Base-by-base conservation (phyloP, 1,140 invertebrate species). In the Zaprionus camerounensis region DNA sequence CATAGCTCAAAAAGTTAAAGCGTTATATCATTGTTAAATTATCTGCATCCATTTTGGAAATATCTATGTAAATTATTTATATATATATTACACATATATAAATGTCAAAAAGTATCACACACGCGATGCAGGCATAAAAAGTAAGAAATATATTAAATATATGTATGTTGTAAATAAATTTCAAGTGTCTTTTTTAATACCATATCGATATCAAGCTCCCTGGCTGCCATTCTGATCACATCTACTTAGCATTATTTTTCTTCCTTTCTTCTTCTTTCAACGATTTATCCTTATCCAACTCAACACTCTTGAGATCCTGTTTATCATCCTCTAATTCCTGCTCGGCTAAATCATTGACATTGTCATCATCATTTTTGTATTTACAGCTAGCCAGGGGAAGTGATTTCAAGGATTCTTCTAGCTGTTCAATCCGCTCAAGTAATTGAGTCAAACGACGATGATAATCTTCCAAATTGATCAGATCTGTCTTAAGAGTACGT, bases 1-100 rank as follows among this genome's bases (percentile, higher is more conserved):
- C 77, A 73, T 66, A 80, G 65, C 70, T 76, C 67, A 80, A 74
- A 68, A 56, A 36, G 20, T 65, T 55, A 59, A 61, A 41, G 51
- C 70, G 73, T 68, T 83, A 63, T 81, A 82, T 86, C 82, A 85
- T 84, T 84, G 82, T 84, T 84, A 85, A 65, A 78, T 59, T 61
- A 66, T 57, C 56, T 67, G 68, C 68, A 72, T 71, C 36, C 57
- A 67, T 63, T 64, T 63, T 55, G 12, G 53, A 73, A 66, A 73
- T 67, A 68, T 77, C 36, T 49, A 63, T 74, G 71, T 77, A 73
- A 73, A 59, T 68, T 73, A 57, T 46, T 56, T 72, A 31, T 67
- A 51, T 22, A 68, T 46, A 69, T 20, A 3, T 56, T 31, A 71
- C 69, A 46, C 69, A 46, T 66, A 67, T 57, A 31, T 28, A 71